Percentiles rank a stretch among this genome's conserved stretches.
These are phyloP conservation scores for Lycocerus yunnanus DNA, from an alignment of 2,888 invertebrate genomes.

Conservation along the genomic window DNA sequence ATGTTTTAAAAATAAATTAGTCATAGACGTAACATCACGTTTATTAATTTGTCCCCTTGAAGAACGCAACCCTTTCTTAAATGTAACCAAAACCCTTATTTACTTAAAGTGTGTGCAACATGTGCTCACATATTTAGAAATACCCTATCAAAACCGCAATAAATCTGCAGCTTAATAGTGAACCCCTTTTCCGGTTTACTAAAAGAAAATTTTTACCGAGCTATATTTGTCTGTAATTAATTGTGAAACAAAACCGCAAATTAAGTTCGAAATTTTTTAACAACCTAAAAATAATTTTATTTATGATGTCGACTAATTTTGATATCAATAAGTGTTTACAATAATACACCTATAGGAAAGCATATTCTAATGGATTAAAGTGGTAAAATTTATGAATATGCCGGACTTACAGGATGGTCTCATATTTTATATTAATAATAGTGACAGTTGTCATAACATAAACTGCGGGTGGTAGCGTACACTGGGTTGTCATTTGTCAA, in stretches of 20 bases:
- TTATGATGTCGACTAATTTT: constrained; percentile 5
- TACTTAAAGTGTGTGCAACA: constrained; percentile 34
- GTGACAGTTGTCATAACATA: constrained; percentile 33
- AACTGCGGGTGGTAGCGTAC: constrained; percentile 36
- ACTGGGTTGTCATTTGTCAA: constrained; percentile 41
- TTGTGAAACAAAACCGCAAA: constrained; percentile 17
- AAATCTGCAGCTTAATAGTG: constrained; percentile 37
- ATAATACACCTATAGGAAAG: constrained; percentile 10
- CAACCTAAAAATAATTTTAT: not conserved
- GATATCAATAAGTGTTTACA: constrained; percentile 20
- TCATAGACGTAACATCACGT: constrained; percentile 3
- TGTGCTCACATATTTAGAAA: constrained; percentile 32
- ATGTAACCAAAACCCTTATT: constrained; percentile 31
- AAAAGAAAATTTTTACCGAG: constrained; percentile 22
- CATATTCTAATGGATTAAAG: constrained; percentile 20
- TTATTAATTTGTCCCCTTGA: constrained; percentile 13
- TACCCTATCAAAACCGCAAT: constrained; percentile 36
- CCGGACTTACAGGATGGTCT: constrained; percentile 24
- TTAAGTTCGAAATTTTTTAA: not conserved
- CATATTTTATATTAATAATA: constrained; percentile 35
- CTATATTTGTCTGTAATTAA: constrained; percentile 12
- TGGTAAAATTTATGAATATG: constrained; percentile 26
- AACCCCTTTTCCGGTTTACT: constrained; percentile 36
- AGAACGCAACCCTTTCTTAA: constrained; percentile 22
- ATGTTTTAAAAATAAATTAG: constrained; percentile 10